phyloP scores from a whole-genome alignment of 2,888 invertebrate genomes.

The Bruchidius siliquastri region DNA sequence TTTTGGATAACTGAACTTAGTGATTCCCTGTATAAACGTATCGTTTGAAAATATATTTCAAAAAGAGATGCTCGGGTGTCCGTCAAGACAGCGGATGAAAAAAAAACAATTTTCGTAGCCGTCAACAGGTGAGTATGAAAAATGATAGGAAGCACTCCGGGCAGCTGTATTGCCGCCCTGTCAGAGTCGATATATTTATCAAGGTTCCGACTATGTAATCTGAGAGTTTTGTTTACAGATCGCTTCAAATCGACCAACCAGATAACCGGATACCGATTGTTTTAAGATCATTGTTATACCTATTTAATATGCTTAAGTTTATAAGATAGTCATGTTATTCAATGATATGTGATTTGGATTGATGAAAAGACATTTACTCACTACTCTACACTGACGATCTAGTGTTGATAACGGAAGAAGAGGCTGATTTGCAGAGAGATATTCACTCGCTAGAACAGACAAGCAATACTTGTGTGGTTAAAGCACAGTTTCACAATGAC shows the following conservation, averaged over 20 bases:
- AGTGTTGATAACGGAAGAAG: no score
- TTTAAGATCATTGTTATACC: background rate
- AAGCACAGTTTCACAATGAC: no score
- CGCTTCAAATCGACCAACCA: background rate
- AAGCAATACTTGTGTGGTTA: no score
- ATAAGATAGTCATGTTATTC: no score
- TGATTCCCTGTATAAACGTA: no score
- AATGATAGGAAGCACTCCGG: background rate
- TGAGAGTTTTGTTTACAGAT: background rate
- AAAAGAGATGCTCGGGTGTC: background rate
- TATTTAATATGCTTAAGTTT: background rate
- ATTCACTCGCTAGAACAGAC: no score
- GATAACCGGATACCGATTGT: background rate
- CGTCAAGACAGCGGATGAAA: background rate
- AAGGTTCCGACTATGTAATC: background rate
- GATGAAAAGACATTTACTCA: no score
- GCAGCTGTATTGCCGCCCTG: background rate
- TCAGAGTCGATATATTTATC: background rate
- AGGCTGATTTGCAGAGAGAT: no score
- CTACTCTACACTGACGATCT: no score
- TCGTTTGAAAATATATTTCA: no score
- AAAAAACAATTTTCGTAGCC: background rate
- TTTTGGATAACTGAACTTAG: no score
- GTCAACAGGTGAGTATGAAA: background rate
- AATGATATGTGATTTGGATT: no score